Evolutionary conservation across 1,140 invertebrate species (phyloP), one percentile per base, ranked within the genome.

Genomic region (Bombus confusus): DNA sequence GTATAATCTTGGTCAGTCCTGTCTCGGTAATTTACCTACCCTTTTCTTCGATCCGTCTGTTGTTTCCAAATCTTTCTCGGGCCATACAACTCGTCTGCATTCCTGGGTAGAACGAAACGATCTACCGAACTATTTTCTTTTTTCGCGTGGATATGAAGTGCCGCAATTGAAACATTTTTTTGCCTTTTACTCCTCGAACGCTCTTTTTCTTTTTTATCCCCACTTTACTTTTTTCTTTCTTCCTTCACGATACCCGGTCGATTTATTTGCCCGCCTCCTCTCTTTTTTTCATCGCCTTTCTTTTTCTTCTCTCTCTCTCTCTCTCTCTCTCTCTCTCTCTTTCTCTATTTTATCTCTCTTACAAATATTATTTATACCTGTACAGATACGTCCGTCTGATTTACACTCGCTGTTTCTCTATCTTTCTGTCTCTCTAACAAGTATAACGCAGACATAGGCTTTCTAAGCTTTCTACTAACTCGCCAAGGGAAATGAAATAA

Each of bases 1-100:
- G 69, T 91, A 86, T 93, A 92, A 94, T 89, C 92, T 93, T 94
- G 93, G 89, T 93, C 92, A 93, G 93, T 93, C 93, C 93, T 94
- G 92, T 85, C 80, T 83, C 69, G 85, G 74, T 86, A 37, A 90
- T 59, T 39, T 28, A 79, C 5, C 37, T 34, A 18, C 22, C 62
- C 43, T 57, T 31, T 78, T 22, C 41, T 59, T 85, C 34, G 75
- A 66, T 34, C 22, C 15, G n/a, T 37, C 66, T 76, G 39, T 86
- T 37, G 87, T 90, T 80, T 31, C 34, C 52, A 31, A 83, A 77
- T 62, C 28, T 37, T 34, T 73, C 62, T n/a, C 69, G 62, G 39
- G 22, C 28, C 59, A 37, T 37, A 37, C 39, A 76, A 41, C 22
- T 47, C 62, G 57, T 37, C 37, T 3, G 37, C 37, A 37, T 37